Evolutionary conservation across 2,113 vertebrate genomes (phyloP).

Genomic region (Ailuropoda melanoleuca): DNA sequence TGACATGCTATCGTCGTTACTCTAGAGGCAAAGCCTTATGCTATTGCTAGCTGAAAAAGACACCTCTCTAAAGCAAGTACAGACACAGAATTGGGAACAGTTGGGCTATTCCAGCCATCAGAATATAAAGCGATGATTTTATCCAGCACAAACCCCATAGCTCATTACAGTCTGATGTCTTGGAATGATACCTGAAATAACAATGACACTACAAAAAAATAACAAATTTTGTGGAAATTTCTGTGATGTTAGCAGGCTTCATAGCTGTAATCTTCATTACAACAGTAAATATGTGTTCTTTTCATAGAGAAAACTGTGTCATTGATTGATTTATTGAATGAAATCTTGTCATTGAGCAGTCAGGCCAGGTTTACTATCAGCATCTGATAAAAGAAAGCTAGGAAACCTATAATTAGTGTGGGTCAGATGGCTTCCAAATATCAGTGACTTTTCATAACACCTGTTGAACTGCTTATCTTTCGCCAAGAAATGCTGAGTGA

Average conservation of each 20-base stretch:
- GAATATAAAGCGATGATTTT: constrained; percentile 1
- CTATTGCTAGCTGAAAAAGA: constrained; percentile 17
- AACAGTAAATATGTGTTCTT: neutral
- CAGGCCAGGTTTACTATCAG: neutral
- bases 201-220: neutral
- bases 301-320: neutral
- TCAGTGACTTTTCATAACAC: neutral
- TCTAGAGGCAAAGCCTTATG: constrained; percentile 53
- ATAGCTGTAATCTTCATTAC: neutral
- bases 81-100: neutral
- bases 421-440: neutral
- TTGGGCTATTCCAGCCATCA: neutral
- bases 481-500: neutral
- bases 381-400: neutral
- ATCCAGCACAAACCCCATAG: neutral
- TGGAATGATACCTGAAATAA: neutral
- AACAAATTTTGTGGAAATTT: neutral
- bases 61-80: neutral
- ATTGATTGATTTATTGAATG: neutral
- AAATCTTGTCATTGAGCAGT: neutral
- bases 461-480: neutral
- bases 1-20: constrained; percentile 26
- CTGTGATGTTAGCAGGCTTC: neutral
- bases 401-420: neutral
- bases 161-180: neutral